Conservation (phyloP, 2,113 vertebrate species). For the Saguinus midas region DNA sequence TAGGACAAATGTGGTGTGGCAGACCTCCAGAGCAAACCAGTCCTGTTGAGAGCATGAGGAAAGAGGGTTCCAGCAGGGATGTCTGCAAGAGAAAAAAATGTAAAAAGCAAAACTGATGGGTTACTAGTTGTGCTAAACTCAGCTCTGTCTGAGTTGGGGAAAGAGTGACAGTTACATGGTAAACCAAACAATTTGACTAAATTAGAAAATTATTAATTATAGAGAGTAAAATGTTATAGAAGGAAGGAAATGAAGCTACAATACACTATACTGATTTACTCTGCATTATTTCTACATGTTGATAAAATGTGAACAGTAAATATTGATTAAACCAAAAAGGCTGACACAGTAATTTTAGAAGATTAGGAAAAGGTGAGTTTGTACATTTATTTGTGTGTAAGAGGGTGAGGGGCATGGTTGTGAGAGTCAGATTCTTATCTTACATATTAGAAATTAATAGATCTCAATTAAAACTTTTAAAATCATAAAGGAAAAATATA, state of each 20-base stretch:
- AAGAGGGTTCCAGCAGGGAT: background rate
- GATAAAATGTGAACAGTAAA: slow-evolving; percentile 1
- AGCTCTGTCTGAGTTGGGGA: background rate
- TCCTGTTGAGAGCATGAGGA: background rate
- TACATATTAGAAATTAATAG: background rate
- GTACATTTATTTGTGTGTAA: background rate
- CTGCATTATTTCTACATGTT: background rate
- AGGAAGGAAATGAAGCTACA: background rate
- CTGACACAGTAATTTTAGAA: background rate
- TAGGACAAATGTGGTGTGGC: background rate
- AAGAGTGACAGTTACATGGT: background rate
- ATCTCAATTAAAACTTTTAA: background rate
- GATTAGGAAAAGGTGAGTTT: background rate
- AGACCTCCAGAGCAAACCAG: background rate
- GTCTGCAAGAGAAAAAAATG: background rate
- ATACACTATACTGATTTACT: background rate
- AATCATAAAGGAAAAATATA: background rate
- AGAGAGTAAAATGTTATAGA: background rate
- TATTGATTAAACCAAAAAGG: background rate
- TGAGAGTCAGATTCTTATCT: background rate
- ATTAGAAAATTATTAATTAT: slow-evolving; percentile 18
- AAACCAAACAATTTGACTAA: background rate
- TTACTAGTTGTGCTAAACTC: background rate
- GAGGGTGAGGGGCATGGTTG: background rate
- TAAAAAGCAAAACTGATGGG: background rate